Conservation (phyloP, 1,140 invertebrate species). For the Apis cerana region DNA sequence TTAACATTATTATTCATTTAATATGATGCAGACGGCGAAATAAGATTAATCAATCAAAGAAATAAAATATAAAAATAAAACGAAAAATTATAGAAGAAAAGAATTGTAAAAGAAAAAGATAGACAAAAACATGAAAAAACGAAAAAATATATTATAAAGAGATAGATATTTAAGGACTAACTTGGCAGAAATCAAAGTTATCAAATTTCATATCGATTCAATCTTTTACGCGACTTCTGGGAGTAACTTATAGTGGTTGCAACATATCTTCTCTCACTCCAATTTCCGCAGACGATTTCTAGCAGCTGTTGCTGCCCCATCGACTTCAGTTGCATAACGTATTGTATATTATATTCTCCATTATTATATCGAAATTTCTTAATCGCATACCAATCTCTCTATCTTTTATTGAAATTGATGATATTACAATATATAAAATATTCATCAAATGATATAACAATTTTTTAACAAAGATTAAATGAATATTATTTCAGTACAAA, state of each 20-base stretch:
- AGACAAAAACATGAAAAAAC: neutral
- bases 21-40: neutral
- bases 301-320: constrained; percentile 65
- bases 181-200: constrained; percentile 58
- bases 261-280: constrained; percentile 32
- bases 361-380: constrained; percentile 59
- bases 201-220: constrained; percentile 66
- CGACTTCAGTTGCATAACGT: constrained; percentile 51
- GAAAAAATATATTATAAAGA: neutral
- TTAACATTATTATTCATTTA: too few species aligned
- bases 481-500: neutral
- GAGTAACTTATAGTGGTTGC: constrained; percentile 21
- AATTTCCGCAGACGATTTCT: constrained; percentile 61
- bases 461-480: neutral
- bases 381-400: constrained; percentile 7
- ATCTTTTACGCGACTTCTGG: constrained; percentile 37
- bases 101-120: too few species aligned
- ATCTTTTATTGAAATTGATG: neutral
- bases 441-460: neutral
- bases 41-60: neutral
- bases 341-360: constrained; percentile 30
- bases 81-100: too few species aligned
- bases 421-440: neutral
- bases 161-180: neutral
- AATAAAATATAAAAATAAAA: too few species aligned